These are phyloP conservation scores for Himalopsyche japonica DNA, from an alignment of 2,888 invertebrate genomes.

Conservation along the genomic window DNA sequence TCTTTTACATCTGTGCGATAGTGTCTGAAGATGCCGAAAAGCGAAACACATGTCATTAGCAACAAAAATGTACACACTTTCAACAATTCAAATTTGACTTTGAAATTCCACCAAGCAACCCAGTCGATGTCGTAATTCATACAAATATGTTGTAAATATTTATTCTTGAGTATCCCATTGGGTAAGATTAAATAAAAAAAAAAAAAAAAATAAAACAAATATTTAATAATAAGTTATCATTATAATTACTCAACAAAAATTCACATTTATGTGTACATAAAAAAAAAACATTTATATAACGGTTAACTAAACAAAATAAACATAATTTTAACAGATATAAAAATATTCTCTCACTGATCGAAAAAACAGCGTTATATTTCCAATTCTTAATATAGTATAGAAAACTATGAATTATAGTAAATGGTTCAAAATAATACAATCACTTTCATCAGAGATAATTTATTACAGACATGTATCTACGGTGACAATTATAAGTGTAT, in stretches of 20 bases:
- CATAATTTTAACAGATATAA: background rate
- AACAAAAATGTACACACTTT: too few relatives aligned
- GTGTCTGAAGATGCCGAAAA: too few relatives aligned
- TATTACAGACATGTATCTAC: too few relatives aligned
- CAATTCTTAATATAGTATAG: background rate
- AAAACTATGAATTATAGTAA: background rate
- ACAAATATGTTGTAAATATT: too few relatives aligned
- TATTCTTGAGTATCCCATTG: too few relatives aligned
- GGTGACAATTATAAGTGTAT: too few relatives aligned
- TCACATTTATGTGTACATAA: background rate
- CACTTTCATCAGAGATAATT: background rate
- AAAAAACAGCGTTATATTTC: background rate
- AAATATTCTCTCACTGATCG: background rate
- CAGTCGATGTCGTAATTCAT: too few relatives aligned
- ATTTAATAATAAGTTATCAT: background rate
- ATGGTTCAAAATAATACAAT: background rate
- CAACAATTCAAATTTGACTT: too few relatives aligned
- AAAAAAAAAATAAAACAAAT: background rate
- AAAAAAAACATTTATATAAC: background rate
- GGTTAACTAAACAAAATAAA: background rate
- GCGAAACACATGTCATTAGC: too few relatives aligned
- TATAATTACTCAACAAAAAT: constrained; percentile 2
- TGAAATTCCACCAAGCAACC: too few relatives aligned
- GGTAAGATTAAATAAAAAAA: background rate
- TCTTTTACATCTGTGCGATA: too few relatives aligned